Percentiles rank a stretch among this genome's conserved stretches.
phyloP scores from a whole-genome alignment of 2,113 vertebrate species.

The Callipepla californica region DNA sequence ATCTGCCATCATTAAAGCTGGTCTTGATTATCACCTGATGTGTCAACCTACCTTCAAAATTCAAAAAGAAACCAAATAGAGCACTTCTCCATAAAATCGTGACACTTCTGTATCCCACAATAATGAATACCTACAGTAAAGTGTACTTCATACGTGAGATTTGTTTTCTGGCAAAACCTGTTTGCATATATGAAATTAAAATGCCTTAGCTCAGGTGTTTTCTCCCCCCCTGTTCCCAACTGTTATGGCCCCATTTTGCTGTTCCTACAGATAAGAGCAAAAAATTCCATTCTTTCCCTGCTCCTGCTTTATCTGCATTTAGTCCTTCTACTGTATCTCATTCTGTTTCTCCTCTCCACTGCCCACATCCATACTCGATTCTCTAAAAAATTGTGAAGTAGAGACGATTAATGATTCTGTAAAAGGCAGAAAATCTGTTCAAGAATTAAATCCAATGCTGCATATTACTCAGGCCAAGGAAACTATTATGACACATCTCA shows the following conservation, averaged over 20 bases:
- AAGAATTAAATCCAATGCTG: not conserved
- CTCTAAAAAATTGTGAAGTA: not conserved
- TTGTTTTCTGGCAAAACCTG: not conserved
- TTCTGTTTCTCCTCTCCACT: not conserved
- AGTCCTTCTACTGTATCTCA: rapidly evolving
- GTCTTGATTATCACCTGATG: not conserved
- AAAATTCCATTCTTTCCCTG: not conserved
- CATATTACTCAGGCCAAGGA: not conserved
- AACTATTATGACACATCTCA: not conserved
- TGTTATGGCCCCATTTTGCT: not conserved
- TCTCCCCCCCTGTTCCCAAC: not conserved
- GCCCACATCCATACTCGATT: not conserved
- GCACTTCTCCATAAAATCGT: not conserved
- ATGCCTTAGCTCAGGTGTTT: not conserved
- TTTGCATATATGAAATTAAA: not conserved
- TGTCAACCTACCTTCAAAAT: not conserved
- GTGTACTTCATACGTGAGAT: not conserved
- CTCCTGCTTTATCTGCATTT: not conserved
- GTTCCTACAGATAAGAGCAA: not conserved
- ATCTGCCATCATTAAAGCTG: not conserved
- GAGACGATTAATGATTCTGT: not conserved
- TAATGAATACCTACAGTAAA: not conserved
- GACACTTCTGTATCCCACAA: not conserved
- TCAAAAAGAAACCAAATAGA: not conserved
- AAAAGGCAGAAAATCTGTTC: not conserved